Conservation (phyloP, 2,888 invertebrate species). For the Hyles lineata region DNA sequence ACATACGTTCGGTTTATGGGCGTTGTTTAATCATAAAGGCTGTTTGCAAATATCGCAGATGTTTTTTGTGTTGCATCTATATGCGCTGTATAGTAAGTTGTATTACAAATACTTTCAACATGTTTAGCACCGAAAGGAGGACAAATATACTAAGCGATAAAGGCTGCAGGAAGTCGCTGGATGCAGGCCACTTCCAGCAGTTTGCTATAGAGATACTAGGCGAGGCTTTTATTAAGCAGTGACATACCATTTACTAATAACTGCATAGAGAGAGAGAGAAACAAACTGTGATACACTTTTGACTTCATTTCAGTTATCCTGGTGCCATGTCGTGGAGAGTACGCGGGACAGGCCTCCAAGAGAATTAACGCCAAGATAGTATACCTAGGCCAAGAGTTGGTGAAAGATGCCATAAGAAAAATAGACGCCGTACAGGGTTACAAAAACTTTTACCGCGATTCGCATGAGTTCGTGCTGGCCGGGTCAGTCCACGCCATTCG, state of each 20-base stretch:
- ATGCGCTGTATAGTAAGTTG: constrained; percentile 4
- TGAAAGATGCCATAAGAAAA: constrained; percentile 43
- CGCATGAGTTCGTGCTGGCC: constrained; percentile 37
- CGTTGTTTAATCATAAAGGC: not conserved
- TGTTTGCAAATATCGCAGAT: not conserved
- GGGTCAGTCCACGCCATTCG: constrained; percentile 42
- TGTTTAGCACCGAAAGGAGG: too few relatives aligned
- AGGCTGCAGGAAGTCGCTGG: too few relatives aligned
- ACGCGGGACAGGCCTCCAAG: not conserved
- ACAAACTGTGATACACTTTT: not conserved
- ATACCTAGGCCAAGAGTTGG: constrained; percentile 35
- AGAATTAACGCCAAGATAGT: constrained; percentile 32
- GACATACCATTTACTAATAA: too few relatives aligned
- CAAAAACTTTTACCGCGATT: constrained; percentile 27
- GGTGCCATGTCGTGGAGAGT: constrained; percentile 30
- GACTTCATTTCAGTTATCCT: constrained; percentile 25
- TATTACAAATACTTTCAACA: not conserved
- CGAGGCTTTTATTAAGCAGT: too few relatives aligned
- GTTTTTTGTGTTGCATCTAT: not conserved
- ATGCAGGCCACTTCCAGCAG: too few relatives aligned
- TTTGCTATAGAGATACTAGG: too few relatives aligned
- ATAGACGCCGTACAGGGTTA: constrained; percentile 39
- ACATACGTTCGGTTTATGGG: not conserved
- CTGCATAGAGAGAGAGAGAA: too few relatives aligned
- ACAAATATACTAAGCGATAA: too few relatives aligned